These are phyloP conservation scores for Nematolebias whitei DNA, from an alignment of 2,113 vertebrate genomes.

Conservation along the genomic window DNA sequence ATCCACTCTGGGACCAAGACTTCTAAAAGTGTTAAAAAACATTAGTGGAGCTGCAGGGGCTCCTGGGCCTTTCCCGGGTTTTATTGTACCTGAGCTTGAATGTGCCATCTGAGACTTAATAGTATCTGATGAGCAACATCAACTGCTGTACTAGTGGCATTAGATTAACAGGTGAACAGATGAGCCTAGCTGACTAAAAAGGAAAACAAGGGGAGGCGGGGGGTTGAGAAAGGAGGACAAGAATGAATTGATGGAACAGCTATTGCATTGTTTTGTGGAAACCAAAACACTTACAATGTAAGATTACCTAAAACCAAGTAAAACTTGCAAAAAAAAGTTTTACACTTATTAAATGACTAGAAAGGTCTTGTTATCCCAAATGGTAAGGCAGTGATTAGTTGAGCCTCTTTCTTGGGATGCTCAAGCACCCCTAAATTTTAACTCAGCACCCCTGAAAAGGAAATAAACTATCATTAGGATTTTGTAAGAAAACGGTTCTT, in stretches of 20 bases:
- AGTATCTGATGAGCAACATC: conserved; percentile 56
- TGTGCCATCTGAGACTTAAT: conserved; percentile 50
- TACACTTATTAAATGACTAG: not conserved
- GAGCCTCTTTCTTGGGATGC: too few relatives aligned
- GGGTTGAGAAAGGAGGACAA: conserved; percentile 1
- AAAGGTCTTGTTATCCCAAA: conserved; percentile 1
- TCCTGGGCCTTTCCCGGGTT: conserved; percentile 54
- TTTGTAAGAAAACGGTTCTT: too few relatives aligned
- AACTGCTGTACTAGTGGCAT: conserved; percentile 42
- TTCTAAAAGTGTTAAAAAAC: conserved; percentile 57
- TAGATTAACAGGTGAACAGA: conserved; percentile 46
- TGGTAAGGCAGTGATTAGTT: not conserved
- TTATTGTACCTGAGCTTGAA: conserved; percentile 53
- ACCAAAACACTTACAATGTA: not conserved
- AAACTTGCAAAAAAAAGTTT: conserved; percentile 5
- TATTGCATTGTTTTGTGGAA: conserved; percentile 21
- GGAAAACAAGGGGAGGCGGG: not conserved
- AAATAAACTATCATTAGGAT: too few relatives aligned
- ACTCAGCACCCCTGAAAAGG: too few relatives aligned
- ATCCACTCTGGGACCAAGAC: conserved; percentile 69
- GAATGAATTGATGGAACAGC: conserved; percentile 1
- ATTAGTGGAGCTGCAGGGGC: conserved; percentile 50
- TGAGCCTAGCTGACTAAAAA: conserved; percentile 20
- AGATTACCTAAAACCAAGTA: conserved; percentile 16
- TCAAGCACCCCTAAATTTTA: too few relatives aligned